Evolutionary conservation across 2,113 vertebrate species (phyloP).

Genomic region (Urocolius indicus): DNA sequence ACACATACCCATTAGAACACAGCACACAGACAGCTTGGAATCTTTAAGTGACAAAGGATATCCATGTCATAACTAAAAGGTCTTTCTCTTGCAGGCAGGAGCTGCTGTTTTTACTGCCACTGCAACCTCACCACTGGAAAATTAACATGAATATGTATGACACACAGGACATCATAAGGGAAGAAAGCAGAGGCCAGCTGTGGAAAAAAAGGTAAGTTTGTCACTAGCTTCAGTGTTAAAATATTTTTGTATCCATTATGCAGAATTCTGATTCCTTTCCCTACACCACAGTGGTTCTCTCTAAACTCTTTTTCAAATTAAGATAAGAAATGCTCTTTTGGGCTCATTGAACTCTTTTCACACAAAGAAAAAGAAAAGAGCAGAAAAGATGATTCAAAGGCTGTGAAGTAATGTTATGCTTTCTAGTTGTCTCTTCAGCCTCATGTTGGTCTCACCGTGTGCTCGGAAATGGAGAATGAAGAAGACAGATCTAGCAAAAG

Average conservation of each 20-base stretch:
- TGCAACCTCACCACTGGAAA: neutral
- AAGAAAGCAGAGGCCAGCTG: neutral
- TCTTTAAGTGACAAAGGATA: neutral
- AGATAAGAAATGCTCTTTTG: neutral
- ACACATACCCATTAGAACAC: neutral
- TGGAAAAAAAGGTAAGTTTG: neutral
- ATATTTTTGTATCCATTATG: neutral
- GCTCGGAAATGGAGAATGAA: neutral
- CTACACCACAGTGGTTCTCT: neutral
- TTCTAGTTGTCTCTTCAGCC: neutral
- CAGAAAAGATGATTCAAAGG: neutral
- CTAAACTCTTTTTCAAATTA: neutral
- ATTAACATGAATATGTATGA: no score
- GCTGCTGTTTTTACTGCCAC: neutral
- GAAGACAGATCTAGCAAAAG: neutral
- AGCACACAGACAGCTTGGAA: no score
- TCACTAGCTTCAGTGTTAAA: neutral
- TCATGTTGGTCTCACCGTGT: neutral
- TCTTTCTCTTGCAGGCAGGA: neutral
- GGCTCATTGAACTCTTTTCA: neutral
- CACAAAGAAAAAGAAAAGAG: neutral
- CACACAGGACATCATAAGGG: rapidly evolving
- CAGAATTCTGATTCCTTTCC: neutral
- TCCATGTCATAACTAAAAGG: neutral
- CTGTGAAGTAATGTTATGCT: neutral